phyloP scores from a whole-genome alignment of 2,113 vertebrate species.

The Pan troglodytes region NHGRI_mPanTro3-v2.1_pri NC_072413.2:80693501-80694000 shows the following conservation, averaged over 20 bases:
- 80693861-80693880: not conserved
- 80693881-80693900: not conserved
- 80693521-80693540: constrained; percentile 1
- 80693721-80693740: not conserved
- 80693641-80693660: constrained; percentile 59
- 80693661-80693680: constrained; percentile 45
- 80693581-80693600: constrained; percentile 27
- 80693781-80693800: not conserved
- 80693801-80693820: not conserved
- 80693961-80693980: not conserved
- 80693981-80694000: not conserved
- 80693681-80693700: constrained; percentile 33
- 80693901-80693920: not conserved
- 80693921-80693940: not conserved
- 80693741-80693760: not conserved
- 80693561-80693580: not conserved
- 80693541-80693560: not conserved
- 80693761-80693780: not conserved
- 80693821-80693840: not conserved
- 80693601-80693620: constrained; percentile 40
- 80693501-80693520: not conserved
- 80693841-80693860: not conserved
- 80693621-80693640: constrained; percentile 43
- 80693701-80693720: not conserved
- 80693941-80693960: not conserved